These are phyloP conservation scores for Eremophila alpestris DNA, from an alignment of 2,797 vertebrate species.

Conservation along the genomic window DNA sequence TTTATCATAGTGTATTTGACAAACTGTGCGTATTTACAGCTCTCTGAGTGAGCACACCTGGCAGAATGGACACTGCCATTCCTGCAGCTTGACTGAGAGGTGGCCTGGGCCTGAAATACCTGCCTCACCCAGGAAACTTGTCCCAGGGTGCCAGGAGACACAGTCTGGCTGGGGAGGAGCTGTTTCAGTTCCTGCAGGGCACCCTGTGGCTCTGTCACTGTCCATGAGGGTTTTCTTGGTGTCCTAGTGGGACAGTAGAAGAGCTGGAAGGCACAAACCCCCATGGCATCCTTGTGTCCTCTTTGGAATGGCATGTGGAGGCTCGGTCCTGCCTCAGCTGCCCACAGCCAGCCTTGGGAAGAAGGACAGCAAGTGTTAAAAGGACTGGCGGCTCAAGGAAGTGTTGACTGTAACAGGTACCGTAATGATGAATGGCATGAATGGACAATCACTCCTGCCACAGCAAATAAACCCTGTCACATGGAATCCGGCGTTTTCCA, in stretches of 20 bases:
- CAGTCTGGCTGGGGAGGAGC: rapidly evolving
- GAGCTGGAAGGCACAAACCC: neutral
- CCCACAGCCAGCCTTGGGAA: neutral
- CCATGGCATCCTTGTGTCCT: rapidly evolving
- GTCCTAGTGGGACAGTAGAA: neutral
- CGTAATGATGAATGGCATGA: slow-evolving; percentile 66
- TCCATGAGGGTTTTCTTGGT: rapidly evolving
- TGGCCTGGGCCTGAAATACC: neutral
- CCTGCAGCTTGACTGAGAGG: neutral
- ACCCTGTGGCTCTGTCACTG: neutral
- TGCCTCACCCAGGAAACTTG: neutral
- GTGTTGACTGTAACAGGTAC: slow-evolving; percentile 73
- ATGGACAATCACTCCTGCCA: slow-evolving; percentile 77
- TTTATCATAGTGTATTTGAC: neutral
- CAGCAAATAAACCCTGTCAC: slow-evolving; percentile 86
- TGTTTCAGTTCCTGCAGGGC: neutral
- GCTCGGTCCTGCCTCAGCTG: neutral
- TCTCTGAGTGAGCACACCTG: neutral
- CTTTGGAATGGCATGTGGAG: rapidly evolving
- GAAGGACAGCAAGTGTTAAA: neutral
- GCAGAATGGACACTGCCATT: neutral
- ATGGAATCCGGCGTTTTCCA: slow-evolving; percentile 77
- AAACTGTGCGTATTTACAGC: neutral
- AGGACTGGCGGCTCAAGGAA: slow-evolving; percentile 26
- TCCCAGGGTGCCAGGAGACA: neutral